phyloP scores from a whole-genome alignment of 2,113 vertebrate genomes.

The Taurulus bubalis region DNA sequence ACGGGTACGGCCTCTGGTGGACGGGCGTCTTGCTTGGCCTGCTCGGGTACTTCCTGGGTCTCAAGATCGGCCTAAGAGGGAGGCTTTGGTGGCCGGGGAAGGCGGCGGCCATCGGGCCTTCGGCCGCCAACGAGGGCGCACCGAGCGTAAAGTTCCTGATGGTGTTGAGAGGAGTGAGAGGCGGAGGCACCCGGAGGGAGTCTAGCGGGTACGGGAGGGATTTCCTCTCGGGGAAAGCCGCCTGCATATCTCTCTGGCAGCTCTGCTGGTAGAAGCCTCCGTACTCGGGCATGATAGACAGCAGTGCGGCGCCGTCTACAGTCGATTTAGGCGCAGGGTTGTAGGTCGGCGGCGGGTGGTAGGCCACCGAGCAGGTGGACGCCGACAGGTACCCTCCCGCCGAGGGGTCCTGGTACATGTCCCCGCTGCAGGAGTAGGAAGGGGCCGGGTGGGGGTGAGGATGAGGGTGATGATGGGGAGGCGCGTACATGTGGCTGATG shows the following conservation, averaged over 20 bases:
- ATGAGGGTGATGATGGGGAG: constrained; percentile 66
- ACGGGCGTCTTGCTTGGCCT: constrained; percentile 95
- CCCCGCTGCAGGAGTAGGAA: constrained; percentile 88
- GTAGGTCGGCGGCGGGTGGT: constrained; percentile 86
- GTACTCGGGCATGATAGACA: constrained; percentile 91
- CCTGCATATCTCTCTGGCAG: constrained; percentile 89
- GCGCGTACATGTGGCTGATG: constrained; percentile 91
- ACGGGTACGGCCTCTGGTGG: constrained; percentile 93
- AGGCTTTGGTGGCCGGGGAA: constrained; percentile 87
- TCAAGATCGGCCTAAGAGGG: constrained; percentile 89
- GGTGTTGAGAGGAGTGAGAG: constrained; percentile 94
- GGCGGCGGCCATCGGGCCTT: constrained; percentile 77
- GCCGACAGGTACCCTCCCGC: constrained; percentile 84
- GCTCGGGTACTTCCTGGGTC: constrained; percentile 92
- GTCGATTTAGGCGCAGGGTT: constrained; percentile 85
- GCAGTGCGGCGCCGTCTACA: constrained; percentile 85
- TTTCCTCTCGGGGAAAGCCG: constrained; percentile 87
- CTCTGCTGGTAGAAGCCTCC: constrained; percentile 90
- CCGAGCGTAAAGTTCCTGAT: constrained; percentile 92
- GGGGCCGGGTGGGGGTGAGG: constrained; percentile 74
- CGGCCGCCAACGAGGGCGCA: constrained; percentile 78
- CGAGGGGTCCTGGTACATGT: constrained; percentile 89
- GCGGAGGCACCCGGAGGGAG: constrained; percentile 88
- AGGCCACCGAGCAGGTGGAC: constrained; percentile 85
- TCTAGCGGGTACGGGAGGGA: constrained; percentile 90